Percentiles rank a stretch among this genome's conserved stretches.
These are phyloP conservation scores for Hirtodrosophila histrioides DNA, from an alignment of 2,888 invertebrate genomes.

Conservation along the genomic window DNA sequence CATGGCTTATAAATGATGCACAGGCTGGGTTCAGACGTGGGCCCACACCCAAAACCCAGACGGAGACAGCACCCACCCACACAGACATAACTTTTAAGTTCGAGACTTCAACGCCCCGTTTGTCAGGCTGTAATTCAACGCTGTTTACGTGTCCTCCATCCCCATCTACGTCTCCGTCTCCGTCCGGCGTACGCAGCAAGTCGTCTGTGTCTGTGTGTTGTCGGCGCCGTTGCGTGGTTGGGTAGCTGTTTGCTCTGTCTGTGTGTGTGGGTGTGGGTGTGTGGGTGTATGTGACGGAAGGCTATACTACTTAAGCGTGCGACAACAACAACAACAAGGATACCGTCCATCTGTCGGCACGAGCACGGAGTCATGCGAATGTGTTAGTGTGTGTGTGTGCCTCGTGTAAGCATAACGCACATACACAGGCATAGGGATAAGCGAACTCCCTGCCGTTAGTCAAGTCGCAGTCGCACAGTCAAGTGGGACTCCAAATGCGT, in stretches of 20 bases:
- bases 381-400: constrained; percentile 35
- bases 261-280: constrained; percentile 9
- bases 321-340: constrained; percentile 52
- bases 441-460: constrained; percentile 49
- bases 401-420: constrained; percentile 31
- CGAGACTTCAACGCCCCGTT: constrained; percentile 77
- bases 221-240: constrained; percentile 24
- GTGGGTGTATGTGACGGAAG: constrained; percentile 26
- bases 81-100: constrained; percentile 75
- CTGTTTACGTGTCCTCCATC: constrained; percentile 66
- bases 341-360: constrained; percentile 65
- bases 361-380: constrained; percentile 58
- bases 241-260: constrained; percentile 8
- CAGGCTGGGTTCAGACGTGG: constrained; percentile 46
- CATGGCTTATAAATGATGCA: constrained; percentile 79
- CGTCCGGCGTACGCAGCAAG: constrained; percentile 47
- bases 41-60: constrained; percentile 17
- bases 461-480: constrained; percentile 60
- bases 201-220: constrained; percentile 29
- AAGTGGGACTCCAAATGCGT: constrained; percentile 61
- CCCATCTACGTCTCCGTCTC: constrained; percentile 9
- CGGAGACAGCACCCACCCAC: constrained; percentile 13
- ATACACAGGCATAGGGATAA: constrained; percentile 43
- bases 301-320: constrained; percentile 65
- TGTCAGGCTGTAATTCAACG: constrained; percentile 78